Conservation (phyloP, 2,797 vertebrate species). For the Cebuella pygmaea region DNA sequence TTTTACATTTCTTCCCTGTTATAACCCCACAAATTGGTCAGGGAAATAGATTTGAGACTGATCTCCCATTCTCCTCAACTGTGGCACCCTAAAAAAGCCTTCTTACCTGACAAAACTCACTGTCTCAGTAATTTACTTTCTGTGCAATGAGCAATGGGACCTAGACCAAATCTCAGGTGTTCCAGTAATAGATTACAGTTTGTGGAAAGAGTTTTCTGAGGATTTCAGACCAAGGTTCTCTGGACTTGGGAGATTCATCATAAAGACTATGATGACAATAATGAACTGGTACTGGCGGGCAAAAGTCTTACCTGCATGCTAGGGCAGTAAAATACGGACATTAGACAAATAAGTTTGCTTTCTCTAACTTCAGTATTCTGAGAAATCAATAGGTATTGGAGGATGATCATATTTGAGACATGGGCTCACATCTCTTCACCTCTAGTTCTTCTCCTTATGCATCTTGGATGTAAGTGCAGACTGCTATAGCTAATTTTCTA, state of each 20-base stretch:
- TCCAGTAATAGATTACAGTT: background rate
- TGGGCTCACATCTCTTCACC: background rate
- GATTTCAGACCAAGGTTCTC: background rate
- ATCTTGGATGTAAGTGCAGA: background rate
- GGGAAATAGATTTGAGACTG: background rate
- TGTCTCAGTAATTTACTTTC: too few species aligned
- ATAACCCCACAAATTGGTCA: background rate
- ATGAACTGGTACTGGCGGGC: background rate
- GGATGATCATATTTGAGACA: background rate
- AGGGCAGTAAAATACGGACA: background rate
- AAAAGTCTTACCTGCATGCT: background rate
- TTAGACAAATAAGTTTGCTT: background rate
- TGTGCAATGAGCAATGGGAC: background rate
- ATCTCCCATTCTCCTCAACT: background rate
- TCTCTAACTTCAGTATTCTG: background rate
- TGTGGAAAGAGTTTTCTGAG: background rate
- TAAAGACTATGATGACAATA: background rate
- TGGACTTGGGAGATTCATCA: background rate
- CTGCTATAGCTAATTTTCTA: background rate
- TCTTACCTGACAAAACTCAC: background rate
- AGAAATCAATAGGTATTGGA: background rate
- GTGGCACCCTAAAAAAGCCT: background rate
- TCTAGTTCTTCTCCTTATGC: background rate
- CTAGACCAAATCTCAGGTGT: background rate
- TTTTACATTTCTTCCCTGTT: background rate